phyloP scores from a whole-genome alignment of 2,113 vertebrate genomes.

The Charadrius vociferus region DNA sequence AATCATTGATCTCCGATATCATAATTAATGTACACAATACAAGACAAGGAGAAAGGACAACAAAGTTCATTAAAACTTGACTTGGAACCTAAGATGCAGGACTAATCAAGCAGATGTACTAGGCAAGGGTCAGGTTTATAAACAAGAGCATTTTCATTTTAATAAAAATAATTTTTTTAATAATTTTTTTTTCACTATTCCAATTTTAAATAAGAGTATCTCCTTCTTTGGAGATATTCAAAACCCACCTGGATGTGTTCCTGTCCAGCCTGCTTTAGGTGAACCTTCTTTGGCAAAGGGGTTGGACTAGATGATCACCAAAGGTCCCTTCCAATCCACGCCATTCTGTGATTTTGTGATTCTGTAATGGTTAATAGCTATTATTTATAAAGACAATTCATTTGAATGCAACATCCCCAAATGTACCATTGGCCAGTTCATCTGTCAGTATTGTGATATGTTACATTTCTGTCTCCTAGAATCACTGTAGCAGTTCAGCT shows the following conservation, averaged over 20 bases:
- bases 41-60: slow-evolving; percentile 25
- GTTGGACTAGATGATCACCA: no score
- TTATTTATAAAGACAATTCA: neutral
- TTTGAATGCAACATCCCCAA: neutral
- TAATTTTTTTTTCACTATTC: neutral
- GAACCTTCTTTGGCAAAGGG: no score
- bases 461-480: neutral
- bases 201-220: neutral
- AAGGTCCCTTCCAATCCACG: no score
- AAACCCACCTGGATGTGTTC: no score
- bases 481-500: neutral
- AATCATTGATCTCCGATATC: neutral
- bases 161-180: neutral
- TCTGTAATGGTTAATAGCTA: neutral
- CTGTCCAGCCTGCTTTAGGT: no score
- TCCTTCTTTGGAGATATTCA: no score
- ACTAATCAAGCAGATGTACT: neutral
- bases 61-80: slow-evolving; percentile 32
- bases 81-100: neutral
- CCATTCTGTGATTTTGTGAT: no score
- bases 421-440: neutral
- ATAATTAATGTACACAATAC: slow-evolving; percentile 31
- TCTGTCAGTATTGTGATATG: neutral
- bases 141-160: neutral
- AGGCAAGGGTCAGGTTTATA: neutral